These are phyloP conservation scores for Odontamblyopus rebecca DNA, from an alignment of 2,797 vertebrate genomes.

Conservation along the genomic window DNA sequence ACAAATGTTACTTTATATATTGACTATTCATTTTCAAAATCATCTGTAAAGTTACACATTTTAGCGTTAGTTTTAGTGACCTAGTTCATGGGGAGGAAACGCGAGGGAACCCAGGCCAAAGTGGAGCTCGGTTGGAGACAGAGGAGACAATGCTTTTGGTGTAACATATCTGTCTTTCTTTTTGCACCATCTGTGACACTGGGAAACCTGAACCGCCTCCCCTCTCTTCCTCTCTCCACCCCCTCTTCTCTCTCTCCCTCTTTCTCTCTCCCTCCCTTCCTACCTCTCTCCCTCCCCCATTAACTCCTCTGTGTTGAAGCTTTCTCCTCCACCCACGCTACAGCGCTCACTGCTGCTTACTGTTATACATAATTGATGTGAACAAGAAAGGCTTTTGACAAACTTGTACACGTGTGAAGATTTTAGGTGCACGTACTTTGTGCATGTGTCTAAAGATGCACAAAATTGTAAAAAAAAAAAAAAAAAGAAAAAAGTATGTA, in stretches of 20 bases:
- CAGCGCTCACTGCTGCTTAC: slow-evolving; percentile 62
- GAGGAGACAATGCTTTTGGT: slow-evolving; percentile 65
- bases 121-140: slow-evolving; percentile 43
- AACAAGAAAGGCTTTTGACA: slow-evolving; percentile 52
- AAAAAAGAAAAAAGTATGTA: neutral
- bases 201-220: slow-evolving; percentile 72
- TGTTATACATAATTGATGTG: slow-evolving; percentile 72
- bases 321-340: slow-evolving; percentile 46
- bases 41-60: neutral
- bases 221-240: too few relatives aligned
- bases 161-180: slow-evolving; percentile 73
- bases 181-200: slow-evolving; percentile 76
- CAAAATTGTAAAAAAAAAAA: neutral
- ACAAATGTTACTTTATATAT: neutral
- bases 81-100: slow-evolving; percentile 67
- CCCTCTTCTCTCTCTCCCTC: slow-evolving; percentile 38
- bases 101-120: slow-evolving; percentile 38
- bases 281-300: slow-evolving; percentile 20
- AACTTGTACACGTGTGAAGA: slow-evolving; percentile 47
- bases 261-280: slow-evolving; percentile 21
- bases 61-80: slow-evolving; percentile 48
- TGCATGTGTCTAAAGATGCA: neutral
- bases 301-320: slow-evolving; percentile 45
- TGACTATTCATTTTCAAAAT: neutral
- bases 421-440: slow-evolving; percentile 23